Base-by-base conservation (phyloP, 2,888 invertebrate species). In the Rhamphomyia laevipes region DNA sequence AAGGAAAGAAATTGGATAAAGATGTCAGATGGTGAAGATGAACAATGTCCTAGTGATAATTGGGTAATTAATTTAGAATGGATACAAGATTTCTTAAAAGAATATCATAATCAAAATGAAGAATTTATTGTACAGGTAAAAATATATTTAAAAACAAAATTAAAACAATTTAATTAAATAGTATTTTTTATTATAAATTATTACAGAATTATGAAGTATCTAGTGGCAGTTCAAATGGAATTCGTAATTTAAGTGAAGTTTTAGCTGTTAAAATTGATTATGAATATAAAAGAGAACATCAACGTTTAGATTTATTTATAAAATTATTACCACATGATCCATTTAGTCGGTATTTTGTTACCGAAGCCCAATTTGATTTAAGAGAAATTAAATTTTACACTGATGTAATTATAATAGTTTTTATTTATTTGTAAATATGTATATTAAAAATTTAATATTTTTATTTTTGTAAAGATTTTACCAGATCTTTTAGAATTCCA, bases 351-450 rank as follows among this genome's bases (percentile, higher is more conserved):
- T 81, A 82, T 57, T 86, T 86, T 66, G 86, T 87, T 51, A 85
- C 84, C 21, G 86, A 86, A 64, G 85, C 86, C 2, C 86, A 86
- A 65, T 87, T 87, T 63, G 86, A 87, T 66, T 77, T 86, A 6
- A 74, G 87, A 52, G 87, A 87, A 70, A 86, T 87, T 59, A 78
- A 84, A 56, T 87, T 87, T 71, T 87, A 87, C 64, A 86, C 85
- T 1, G 81, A 85, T 74, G 80, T 86, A 60, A 54, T 52, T 53
- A 12, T 9, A 13, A 49, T 42, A 42, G 16, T 21, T 38, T 48
- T 17, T 11, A 45, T 7, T n/a, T 35, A 35, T 10, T 35, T 35
- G 7, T 35, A 30, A 33, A 13, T 33, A 13, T 6, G 11, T 35
- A 13, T 13, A 13, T n/a, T 35, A n/a, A n/a, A 5, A n/a, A n/a